phyloP scores from a whole-genome alignment of 2,888 invertebrate genomes.

The Carterocephalus palaemon region DNA sequence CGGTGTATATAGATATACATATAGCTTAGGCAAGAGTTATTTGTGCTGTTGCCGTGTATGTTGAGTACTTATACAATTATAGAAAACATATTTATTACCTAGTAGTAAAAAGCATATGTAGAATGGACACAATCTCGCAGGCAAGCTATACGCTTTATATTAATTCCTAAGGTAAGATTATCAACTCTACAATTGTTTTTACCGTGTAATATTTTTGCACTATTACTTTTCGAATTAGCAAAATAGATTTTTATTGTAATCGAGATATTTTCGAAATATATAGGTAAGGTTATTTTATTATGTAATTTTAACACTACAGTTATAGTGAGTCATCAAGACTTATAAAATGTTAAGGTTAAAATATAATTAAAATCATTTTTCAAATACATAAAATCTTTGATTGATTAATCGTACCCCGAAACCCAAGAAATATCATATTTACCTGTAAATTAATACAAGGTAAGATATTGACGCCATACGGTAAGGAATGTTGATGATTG shows the following conservation, averaged over 20 bases:
- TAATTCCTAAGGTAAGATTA: slow-evolving; percentile 13
- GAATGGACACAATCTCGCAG: slow-evolving; percentile 2
- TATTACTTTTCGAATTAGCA: slow-evolving; percentile 15
- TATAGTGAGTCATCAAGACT: slow-evolving; percentile 40
- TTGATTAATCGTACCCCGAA: no score
- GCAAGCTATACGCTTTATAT: slow-evolving; percentile 19
- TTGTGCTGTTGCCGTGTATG: not conserved
- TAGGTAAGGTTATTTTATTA: slow-evolving; percentile 27
- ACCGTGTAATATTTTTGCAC: slow-evolving; percentile 17
- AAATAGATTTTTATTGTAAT: slow-evolving; percentile 13
- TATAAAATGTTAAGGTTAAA: slow-evolving; percentile 44
- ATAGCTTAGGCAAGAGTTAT: no score
- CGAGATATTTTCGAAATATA: slow-evolving; percentile 12
- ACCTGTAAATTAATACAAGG: no score
- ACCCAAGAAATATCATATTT: no score
- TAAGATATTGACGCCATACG: no score
- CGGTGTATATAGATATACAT: no score
- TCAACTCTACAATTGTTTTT: slow-evolving; percentile 24
- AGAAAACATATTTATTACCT: not conserved
- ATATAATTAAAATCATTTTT: slow-evolving; percentile 49
- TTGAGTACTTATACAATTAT: not conserved
- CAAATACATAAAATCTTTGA: no score
- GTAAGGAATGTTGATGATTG: no score
- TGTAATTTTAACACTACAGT: slow-evolving; percentile 43
- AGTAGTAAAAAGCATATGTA: slow-evolving; percentile 2